phyloP scores from a whole-genome alignment of 2,797 vertebrate genomes.

The Scleropages formosus region DNA sequence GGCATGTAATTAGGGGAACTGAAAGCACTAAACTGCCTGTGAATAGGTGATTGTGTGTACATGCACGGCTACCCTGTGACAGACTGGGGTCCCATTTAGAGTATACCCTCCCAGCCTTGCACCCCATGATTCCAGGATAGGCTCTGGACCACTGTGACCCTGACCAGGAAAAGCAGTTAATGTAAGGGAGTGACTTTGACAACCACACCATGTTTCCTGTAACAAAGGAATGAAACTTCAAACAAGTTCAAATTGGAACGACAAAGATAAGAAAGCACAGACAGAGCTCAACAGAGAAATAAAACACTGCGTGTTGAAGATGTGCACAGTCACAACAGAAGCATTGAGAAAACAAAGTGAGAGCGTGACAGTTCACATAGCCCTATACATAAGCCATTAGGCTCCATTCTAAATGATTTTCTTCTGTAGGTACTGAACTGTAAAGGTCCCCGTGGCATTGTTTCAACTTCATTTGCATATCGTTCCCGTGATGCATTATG shows the following conservation, averaged over 20 bases:
- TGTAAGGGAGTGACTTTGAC: no score
- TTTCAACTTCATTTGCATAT: not conserved
- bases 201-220: no score
- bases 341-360: not conserved
- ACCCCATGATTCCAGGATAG: no score
- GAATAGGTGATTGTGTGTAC: no score
- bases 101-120: no score
- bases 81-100: no score
- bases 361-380: not conserved
- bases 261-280: not conserved
- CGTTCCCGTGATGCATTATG: constrained; percentile 12
- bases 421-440: not conserved
- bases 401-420: not conserved
- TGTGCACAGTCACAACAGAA: not conserved
- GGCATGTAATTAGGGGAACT: no score
- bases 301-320: not conserved
- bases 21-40: no score
- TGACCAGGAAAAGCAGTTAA: no score
- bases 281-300: not conserved
- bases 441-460: not conserved
- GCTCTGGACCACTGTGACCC: no score
- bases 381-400: not conserved
- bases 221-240: no score
- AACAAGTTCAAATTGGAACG: not conserved
- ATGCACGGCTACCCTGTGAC: no score